Evolutionary conservation across 2,113 vertebrate species (phyloP).

Genomic region (Bambusicola thoracicus): DNA sequence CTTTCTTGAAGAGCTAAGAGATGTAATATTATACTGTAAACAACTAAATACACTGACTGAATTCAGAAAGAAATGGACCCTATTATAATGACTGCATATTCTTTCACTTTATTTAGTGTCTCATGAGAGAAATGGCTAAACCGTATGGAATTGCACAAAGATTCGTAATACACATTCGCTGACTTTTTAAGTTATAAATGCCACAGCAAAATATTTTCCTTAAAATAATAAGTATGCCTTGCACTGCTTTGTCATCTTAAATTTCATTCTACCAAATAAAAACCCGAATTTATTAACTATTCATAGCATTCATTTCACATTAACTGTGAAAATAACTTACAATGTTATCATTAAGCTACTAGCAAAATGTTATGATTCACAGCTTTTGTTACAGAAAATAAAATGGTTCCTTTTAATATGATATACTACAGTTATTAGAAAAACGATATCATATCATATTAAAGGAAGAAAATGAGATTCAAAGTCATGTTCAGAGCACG

Average conservation of each 20-base stretch:
- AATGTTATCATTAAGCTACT: neutral
- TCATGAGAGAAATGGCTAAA: neutral
- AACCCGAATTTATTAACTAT: neutral
- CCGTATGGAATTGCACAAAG: neutral
- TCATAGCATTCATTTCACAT: neutral
- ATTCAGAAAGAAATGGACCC: neutral
- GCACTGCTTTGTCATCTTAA: neutral
- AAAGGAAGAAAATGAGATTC: neutral
- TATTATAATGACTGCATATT: neutral
- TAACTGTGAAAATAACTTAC: neutral
- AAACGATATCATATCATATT: rapidly evolving
- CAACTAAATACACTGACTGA: slow-evolving; percentile 10
- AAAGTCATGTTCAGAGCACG: neutral
- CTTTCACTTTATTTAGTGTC: neutral
- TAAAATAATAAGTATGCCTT: neutral
- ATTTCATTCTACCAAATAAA: neutral
- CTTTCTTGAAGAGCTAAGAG: neutral
- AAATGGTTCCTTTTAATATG: neutral
- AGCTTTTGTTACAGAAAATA: neutral
- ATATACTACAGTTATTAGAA: neutral
- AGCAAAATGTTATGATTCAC: neutral
- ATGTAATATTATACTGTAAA: neutral
- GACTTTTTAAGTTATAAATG: neutral
- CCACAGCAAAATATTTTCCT: neutral
- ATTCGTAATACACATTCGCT: neutral